phyloP scores from a whole-genome alignment of 2,888 invertebrate species.

The Chorisops tibialis region DNA sequence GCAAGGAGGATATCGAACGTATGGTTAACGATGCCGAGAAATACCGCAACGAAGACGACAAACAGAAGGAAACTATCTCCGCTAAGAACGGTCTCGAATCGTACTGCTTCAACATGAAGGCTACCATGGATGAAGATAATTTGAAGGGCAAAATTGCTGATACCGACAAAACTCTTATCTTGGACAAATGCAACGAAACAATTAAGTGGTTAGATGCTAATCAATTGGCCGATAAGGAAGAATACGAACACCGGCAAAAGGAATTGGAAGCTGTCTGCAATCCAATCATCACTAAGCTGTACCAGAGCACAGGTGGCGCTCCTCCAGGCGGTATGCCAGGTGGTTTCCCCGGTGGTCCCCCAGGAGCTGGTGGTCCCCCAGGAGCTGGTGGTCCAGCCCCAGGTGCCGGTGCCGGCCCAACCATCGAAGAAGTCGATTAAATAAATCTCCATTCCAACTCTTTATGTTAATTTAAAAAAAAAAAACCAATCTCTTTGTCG shows the following conservation, averaged over 20 bases:
- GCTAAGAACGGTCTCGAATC: constrained; percentile 86
- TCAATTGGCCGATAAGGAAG: constrained; percentile 88
- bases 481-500: constrained; percentile 13
- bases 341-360: constrained; percentile 56
- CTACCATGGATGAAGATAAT: constrained; percentile 91
- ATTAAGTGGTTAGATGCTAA: constrained; percentile 82
- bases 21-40: constrained; percentile 95
- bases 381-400: constrained; percentile 55
- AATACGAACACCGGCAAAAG: constrained; percentile 93
- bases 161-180: constrained; percentile 73
- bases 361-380: too few species aligned
- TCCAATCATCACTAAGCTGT: constrained; percentile 92
- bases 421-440: constrained; percentile 86
- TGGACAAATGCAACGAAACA: constrained; percentile 85
- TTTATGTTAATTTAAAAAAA: too few species aligned
- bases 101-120: too few species aligned
- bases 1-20: constrained; percentile 90
- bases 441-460: constrained; percentile 25
- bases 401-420: constrained; percentile 68
- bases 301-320: constrained; percentile 76
- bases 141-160: constrained; percentile 86
- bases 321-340: constrained; percentile 60
- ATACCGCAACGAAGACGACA: constrained; percentile 81
- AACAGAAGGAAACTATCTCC: constrained; percentile 77
- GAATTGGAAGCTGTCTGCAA: constrained; percentile 89